phyloP scores from a whole-genome alignment of 37 sponge, comb jelly and placozoan genomes.

The Diacarnus erythraeanus region DNA sequence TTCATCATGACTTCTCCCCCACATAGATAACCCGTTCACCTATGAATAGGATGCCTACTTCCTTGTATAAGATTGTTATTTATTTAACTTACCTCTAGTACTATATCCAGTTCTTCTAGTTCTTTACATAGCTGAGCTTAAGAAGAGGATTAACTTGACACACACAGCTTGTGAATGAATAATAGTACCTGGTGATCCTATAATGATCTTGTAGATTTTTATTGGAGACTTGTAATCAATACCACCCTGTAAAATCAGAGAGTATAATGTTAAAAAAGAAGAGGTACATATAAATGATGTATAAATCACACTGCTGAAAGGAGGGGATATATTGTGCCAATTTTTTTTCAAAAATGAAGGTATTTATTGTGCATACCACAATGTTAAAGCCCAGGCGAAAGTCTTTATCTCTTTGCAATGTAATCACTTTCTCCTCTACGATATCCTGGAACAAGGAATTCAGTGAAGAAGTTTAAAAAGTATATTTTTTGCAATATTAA shows the following conservation, averaged over 20 bases:
- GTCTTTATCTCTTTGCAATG: slow-evolving; percentile 22
- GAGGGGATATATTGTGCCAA: too few relatives aligned
- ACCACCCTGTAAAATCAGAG: slow-evolving; percentile 63
- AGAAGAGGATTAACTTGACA: too few relatives aligned
- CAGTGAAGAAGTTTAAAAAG: not conserved
- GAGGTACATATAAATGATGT: too few relatives aligned
- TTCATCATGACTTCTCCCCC: slow-evolving; percentile 49
- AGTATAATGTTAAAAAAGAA: too few relatives aligned
- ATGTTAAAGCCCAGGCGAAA: slow-evolving; percentile 16
- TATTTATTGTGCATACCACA: slow-evolving; percentile 7
- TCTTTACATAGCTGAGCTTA: slow-evolving; percentile 7
- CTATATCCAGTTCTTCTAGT: slow-evolving; percentile 12
- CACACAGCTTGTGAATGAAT: not conserved
- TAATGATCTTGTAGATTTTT: slow-evolving; percentile 66
- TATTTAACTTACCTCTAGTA: slow-evolving; percentile 16
- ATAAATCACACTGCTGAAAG: too few relatives aligned
- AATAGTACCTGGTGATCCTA: slow-evolving; percentile 56
- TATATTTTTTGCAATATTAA: not conserved
- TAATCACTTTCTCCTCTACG: not conserved
- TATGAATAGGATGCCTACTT: not conserved
- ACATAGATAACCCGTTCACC: slow-evolving; percentile 36
- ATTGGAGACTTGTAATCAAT: slow-evolving; percentile 75
- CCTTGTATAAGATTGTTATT: not conserved
- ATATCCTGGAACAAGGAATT: slow-evolving; percentile 18
- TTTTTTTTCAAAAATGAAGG: not conserved